Base-by-base conservation (phyloP, 2,113 vertebrate genomes). In the Sapajus apella region DNA sequence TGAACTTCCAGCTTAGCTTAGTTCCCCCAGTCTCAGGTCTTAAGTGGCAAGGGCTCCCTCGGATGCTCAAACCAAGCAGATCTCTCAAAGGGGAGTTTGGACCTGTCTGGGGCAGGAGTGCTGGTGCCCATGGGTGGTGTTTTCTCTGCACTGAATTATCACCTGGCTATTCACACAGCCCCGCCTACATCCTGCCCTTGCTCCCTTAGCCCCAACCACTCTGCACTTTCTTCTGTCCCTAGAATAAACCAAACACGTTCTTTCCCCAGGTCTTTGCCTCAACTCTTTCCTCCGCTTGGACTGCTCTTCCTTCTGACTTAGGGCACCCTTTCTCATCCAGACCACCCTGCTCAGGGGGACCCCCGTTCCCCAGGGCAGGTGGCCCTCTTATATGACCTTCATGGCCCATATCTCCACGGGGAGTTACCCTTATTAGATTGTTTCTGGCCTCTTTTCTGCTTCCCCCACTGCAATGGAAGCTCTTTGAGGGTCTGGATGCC, bases 171-270 rank as follows among this genome's bases (percentile, higher is more conserved):
- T 14, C 5, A 32, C 6, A 18, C 50, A 37, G 20, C 20, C 9
- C 25, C 17, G 0, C 40, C 3, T 4, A 3, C 11, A 13, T 9
- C 30, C 66, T 18, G 40, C 4, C 17, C 30, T 35, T 64, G 35
- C 58, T 35, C 27, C 61, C 70, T 21, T 2, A 10, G 18, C 32
- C 17, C 6, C n/a, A 27, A 37, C n/a, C 5, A 8, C 52, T 70
- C 30, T 6, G 13, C 25, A 16, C 17, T 47, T 61, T 68, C 47
- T 75, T 72, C 43, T 45, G 32, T 56, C 55, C 64, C 47, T 0
- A 73, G 52, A 66, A 12, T 16, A 56, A 87, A 35, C 30, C 6
- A 82, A 79, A 27, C 70, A 8, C 3, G 0, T 23, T 10, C 58
- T 27, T 5, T 43, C 14, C 50, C 84, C 14, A 2, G 40, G 25